Base-by-base conservation (phyloP, 1,140 invertebrate genomes). In the Hestina assimilis region DNA sequence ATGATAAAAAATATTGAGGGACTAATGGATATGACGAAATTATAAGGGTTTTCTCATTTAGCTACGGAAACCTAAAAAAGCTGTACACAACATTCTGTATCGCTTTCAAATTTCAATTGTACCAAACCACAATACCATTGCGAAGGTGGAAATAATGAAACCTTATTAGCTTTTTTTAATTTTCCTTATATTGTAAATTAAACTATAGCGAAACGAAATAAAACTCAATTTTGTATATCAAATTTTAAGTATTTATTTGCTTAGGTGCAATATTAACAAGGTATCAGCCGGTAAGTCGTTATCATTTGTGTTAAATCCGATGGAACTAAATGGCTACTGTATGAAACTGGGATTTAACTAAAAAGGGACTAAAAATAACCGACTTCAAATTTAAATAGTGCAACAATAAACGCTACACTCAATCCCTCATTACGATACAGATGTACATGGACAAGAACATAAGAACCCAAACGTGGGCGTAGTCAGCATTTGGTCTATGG, bases 211-310 rank as follows among this genome's bases (percentile, higher is more conserved):
- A 5, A 11, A n/a, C 0, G 8, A 0, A 7, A 43, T 71, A 72
- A 31, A 55, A 47, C 58, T 38, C 19, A 76, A 59, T 51, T 35
- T 59, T 17, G 4, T 23, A 2, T 21, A 5, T 5, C 21, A 24
- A 9, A 33, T 40, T 46, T 41, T 65, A 38, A 45, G 52, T 41
- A 48, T 59, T 51, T 79, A 79, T 81, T 84, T 80, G 74, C 67
- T 83, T 83, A 83, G 80, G 80, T 83, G 80, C 76, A 83, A 66
- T 79, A 73, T 63, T 55, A 72, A 63, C 57, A 64, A 33, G 47
- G 55, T 59, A 59, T 63, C 58, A 63, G 56, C 48, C 59, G 26
- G 42, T 47, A 47, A 35, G 15, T 40, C 31, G 43, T 31, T 29
- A 38, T 38, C 29, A 48, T 61, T 71, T 72, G n/a, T 42, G 69